Evolutionary conservation across 1,140 invertebrate species (phyloP).

Genomic region (Eueides isabella): DNA sequence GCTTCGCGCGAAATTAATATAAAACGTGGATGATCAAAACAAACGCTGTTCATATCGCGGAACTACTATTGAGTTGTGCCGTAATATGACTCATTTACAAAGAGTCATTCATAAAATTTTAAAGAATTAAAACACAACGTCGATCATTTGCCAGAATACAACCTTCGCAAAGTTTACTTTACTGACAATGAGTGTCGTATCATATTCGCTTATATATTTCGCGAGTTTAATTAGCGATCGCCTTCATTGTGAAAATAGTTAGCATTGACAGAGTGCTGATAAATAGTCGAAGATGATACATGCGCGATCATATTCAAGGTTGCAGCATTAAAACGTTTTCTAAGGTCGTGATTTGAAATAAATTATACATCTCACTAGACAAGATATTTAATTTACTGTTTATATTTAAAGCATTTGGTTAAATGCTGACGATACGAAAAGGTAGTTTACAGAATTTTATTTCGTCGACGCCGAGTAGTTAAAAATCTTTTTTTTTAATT

Average conservation of each 20-base stretch:
- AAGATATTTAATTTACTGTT: neutral
- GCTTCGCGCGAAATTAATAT: constrained; percentile 19
- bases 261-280: constrained; percentile 48
- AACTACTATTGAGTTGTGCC: constrained; percentile 21
- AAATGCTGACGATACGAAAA: neutral
- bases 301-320: constrained; percentile 42
- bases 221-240: constrained; percentile 43
- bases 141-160: neutral
- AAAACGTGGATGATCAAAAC: constrained; percentile 9
- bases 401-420: neutral
- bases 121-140: constrained; percentile 30
- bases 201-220: constrained; percentile 20
- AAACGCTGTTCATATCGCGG: constrained; percentile 21
- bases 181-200: constrained; percentile 26
- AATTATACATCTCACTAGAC: neutral
- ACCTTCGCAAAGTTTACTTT: neutral
- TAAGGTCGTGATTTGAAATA: constrained; percentile 7
- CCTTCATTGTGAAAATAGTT: constrained; percentile 51
- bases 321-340: constrained; percentile 11
- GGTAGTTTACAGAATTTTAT: neutral
- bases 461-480: neutral
- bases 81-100: constrained; percentile 20
- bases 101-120: constrained; percentile 34
- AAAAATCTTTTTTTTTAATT: too few species aligned
- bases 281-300: constrained; percentile 35